Percentiles rank a stretch among this genome's conserved stretches.
phyloP scores from a whole-genome alignment of 2,113 vertebrate genomes.

The Pomatostomus ruficeps region DNA sequence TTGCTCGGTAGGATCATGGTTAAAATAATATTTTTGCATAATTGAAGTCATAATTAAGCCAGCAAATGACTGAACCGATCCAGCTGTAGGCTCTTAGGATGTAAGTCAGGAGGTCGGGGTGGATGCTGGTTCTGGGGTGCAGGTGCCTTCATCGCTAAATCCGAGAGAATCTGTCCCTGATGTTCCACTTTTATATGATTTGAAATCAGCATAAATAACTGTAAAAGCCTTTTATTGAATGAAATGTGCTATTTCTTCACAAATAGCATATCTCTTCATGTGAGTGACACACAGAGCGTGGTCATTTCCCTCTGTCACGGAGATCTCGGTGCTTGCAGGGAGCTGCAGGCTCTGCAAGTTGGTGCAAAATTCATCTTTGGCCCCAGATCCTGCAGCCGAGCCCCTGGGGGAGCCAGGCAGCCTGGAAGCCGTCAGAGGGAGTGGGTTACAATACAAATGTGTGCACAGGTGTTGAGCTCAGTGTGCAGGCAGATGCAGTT shows the following conservation, averaged over 20 bases:
- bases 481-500: not conserved
- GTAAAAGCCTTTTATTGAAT: not conserved
- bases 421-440: not conserved
- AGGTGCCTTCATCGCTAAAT: not conserved
- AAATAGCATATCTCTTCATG: not conserved
- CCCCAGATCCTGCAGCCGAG: not conserved
- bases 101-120: not conserved
- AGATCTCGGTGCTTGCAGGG: not conserved
- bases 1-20: not conserved
- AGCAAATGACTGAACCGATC: not conserved
- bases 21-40: not conserved
- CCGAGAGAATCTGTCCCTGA: not conserved
- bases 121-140: not conserved
- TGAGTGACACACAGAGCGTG: not conserved
- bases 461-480: not conserved
- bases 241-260: not conserved
- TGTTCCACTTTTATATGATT: fast-evolving
- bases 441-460: not conserved
- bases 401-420: not conserved
- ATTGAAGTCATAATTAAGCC: not conserved
- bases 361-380: not conserved
- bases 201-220: not conserved
- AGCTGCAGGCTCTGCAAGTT: not conserved
- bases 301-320: not conserved
- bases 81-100: not conserved